phyloP scores from a whole-genome alignment of 2,888 invertebrate genomes.

The Ganaspis brasiliensis region DNA sequence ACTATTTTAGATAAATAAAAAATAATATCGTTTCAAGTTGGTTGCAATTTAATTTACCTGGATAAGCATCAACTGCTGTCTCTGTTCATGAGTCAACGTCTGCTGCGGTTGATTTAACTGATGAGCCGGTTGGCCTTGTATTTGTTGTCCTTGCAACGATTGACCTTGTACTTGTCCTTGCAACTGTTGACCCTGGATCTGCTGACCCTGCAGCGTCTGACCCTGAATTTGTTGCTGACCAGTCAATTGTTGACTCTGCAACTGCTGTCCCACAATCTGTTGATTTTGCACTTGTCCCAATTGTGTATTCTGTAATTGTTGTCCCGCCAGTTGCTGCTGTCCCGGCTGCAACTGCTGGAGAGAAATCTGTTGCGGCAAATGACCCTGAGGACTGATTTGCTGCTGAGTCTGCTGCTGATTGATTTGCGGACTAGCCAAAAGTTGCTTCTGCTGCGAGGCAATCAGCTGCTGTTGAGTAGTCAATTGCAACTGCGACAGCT shows the following conservation, averaged over 20 bases:
- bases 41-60: no score
- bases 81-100: constrained; percentile 73
- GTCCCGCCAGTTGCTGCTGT: constrained; percentile 61
- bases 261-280: background rate
- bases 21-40: no score
- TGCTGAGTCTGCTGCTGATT: constrained; percentile 75
- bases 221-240: constrained; percentile 52
- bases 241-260: background rate
- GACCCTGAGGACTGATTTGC: constrained; percentile 61
- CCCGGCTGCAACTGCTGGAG: constrained; percentile 60
- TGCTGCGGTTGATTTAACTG: constrained; percentile 63
- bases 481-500: constrained; percentile 64
- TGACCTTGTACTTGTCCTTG: background rate
- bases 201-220: background rate
- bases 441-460: constrained; percentile 49
- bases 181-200: background rate
- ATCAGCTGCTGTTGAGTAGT: constrained; percentile 82
- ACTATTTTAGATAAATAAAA: no score
- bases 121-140: constrained; percentile 48
- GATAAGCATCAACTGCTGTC: constrained; percentile 81
- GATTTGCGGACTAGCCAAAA: constrained; percentile 17
- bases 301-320: constrained; percentile 58
- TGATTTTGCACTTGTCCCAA: background rate
- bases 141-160: background rate
- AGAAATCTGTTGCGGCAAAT: constrained; percentile 43